Evolutionary conservation across 2,888 invertebrate species (phyloP), one percentile per base, ranked within the genome.

Genomic region (Cantharis nigra): DNA sequence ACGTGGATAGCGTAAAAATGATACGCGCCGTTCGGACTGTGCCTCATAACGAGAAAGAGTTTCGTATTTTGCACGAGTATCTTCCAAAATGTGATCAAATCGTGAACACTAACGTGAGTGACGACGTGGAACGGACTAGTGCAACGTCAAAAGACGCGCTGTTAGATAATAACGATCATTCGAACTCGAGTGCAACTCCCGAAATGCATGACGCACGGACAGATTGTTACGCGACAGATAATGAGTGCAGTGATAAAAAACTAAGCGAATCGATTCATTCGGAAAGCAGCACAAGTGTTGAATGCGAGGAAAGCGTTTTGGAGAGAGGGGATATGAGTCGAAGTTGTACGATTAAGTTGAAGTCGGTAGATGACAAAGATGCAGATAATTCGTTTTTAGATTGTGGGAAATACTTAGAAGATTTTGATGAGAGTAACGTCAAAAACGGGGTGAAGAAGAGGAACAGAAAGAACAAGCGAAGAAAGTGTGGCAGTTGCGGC

Each of bases 121-220:
- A 88, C 77, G 89, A 91, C 81, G 91, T 91, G 79, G 93, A 93
- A 83, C 91, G 92, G 84, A 90, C 91, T 64, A 93, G 93, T 85
- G 93, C 93, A 26, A 93, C 92, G 84, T 94, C 94, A 13, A 94
- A 94, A 88, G 94, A 94, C 87, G 91, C 92, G 82, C 88, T 93
- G 13, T 89, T 94, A 88, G 92, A 91, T 83, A 90, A 90, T 89
- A 80, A 90, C 79, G 90, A 91, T 84, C 90, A 91, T 85, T 91
- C 91, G 79, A 91, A 91, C 87, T 90, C 91, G 84, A 91, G 91
- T 86, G 91, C 90, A 84, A 91, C 91, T 85, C 91, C 91, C 80
- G 91, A 91, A 82, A 89, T 89, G 83, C 90, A 90, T 80, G 88
- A 89, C 79, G 87, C 87, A n/a, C 83, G 85, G 70, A 84, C 85